Base-by-base conservation (phyloP, 1,140 invertebrate genomes). In the Araneus ventricosus region DNA sequence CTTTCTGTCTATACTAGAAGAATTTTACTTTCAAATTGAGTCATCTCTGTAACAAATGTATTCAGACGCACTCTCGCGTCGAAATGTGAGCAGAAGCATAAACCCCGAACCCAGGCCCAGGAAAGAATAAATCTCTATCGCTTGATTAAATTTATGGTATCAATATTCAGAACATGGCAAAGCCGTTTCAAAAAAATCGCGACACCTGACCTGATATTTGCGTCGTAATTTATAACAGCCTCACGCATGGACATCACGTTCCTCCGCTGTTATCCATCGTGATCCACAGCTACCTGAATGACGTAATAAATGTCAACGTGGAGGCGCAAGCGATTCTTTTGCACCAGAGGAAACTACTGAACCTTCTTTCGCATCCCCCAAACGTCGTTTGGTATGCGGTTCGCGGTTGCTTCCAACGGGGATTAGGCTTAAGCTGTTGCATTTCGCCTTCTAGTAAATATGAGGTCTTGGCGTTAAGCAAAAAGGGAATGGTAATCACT, bases 281-380 rank as follows among this genome's bases (percentile, higher is more conserved):
- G 79, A 63, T 84, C 79, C 70, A 30, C 30, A 24, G 52, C 88
- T 30, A 61, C 79, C 89, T 75, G 57, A 84, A 91, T 91, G 89
- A 84, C 89, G 89, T 82, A 91, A 91, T 91, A 91, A 91, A 82
- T 57, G 89, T 91, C 89, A 91, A 37, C 45, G 57, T 59, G 22
- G 67, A 24, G 52, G 22, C 61, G 61, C 34, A 45, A 27, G 61
- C 57, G 52, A 84, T 91, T 63, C 70, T 82, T 91, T 90, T n/a
- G 37, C 37, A 27, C 6, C 39, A 80, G 27, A 37, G 57, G 45
- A 80, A 80, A 39, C 45, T 20, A 57, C 45, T 84, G 82, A 84
- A n/a, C 39, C n/a, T 84, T n/a, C 39, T 80, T 80, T 80, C n/a
- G 14, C 34, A 14, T 22, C 41, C 41, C 45, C 82, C 20, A 17